phyloP scores from a whole-genome alignment of 2,113 vertebrate genomes.

The Dissostichus mawsoni region DNA sequence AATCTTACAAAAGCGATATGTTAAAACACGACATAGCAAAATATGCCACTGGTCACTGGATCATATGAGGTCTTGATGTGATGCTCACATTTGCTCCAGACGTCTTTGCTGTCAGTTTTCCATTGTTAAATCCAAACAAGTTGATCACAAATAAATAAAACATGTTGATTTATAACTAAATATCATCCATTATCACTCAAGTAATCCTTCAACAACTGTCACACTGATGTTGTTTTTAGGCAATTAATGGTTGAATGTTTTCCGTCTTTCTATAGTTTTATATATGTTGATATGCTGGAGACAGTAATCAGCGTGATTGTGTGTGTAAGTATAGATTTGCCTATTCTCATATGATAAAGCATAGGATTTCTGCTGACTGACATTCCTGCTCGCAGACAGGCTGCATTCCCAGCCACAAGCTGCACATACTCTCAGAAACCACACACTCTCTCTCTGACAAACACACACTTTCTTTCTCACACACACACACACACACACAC shows the following conservation, averaged over 20 bases:
- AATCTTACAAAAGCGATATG: too few species aligned
- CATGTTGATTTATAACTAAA: conserved; percentile 23
- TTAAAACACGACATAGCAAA: too few species aligned
- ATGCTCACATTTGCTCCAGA: not conserved
- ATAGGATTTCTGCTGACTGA: conserved; percentile 52
- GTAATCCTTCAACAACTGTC: conserved; percentile 16
- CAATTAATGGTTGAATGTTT: conserved; percentile 17
- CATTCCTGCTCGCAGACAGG: conserved; percentile 52
- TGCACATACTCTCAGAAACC: conserved; percentile 52
- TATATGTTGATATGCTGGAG: conserved; percentile 8
- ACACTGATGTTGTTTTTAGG: conserved; percentile 13
- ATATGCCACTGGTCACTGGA: too few species aligned
- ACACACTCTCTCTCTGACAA: not conserved
- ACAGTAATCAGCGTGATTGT: conserved; percentile 24
- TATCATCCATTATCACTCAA: conserved; percentile 25
- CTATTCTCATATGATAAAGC: conserved; percentile 40
- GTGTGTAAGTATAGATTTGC: conserved; percentile 26
- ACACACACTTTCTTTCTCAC: not conserved
- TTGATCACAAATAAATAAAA: conserved; percentile 18
- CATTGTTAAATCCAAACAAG: conserved; percentile 28
- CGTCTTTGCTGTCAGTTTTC: conserved; percentile 6
- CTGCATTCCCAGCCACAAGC: conserved; percentile 47
- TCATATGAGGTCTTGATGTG: not conserved
- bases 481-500: too few species aligned
- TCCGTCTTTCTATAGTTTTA: conserved; percentile 19